Percentiles rank a stretch among this genome's conserved stretches.
Conservation (phyloP, 2,888 invertebrate species). For the Amiota communis region DNA sequence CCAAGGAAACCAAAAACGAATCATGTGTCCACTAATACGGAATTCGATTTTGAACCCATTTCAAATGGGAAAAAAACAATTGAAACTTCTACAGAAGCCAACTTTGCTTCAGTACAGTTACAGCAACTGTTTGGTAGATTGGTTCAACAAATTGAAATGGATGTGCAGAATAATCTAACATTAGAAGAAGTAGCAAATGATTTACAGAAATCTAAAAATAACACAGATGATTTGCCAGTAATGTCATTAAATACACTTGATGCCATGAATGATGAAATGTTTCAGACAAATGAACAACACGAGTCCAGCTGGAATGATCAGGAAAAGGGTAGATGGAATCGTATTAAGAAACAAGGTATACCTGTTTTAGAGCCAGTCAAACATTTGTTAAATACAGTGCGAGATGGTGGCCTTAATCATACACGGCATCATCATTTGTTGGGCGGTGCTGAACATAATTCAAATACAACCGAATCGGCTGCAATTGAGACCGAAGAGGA, state of each 20-base stretch:
- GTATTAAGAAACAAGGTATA: slow-evolving; percentile 62
- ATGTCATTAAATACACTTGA: slow-evolving; percentile 56
- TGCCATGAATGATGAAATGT: slow-evolving; percentile 46
- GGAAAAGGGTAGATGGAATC: slow-evolving; percentile 49
- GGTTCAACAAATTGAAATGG: slow-evolving; percentile 48
- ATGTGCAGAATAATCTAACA: slow-evolving; percentile 44
- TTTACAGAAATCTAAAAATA: slow-evolving; percentile 23
- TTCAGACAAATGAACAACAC: slow-evolving; percentile 54
- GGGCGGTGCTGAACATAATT: slow-evolving; percentile 48
- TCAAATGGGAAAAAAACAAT: background rate
- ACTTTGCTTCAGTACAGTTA: slow-evolving; percentile 36
- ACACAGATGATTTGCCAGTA: slow-evolving; percentile 56
- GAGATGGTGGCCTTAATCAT: slow-evolving; percentile 63
- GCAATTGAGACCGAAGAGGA: slow-evolving; percentile 70
- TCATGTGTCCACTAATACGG: slow-evolving; percentile 39
- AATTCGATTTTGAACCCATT: slow-evolving; percentile 61
- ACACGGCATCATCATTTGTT: slow-evolving; percentile 57
- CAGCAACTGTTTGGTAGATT: slow-evolving; percentile 56
- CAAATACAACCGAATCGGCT: slow-evolving; percentile 48
- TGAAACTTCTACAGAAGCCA: background rate
- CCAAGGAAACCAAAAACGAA: slow-evolving; percentile 38
- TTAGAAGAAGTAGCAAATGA: slow-evolving; percentile 8
- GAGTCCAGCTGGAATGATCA: slow-evolving; percentile 44
- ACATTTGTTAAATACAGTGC: slow-evolving; percentile 67
- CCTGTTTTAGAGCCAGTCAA: slow-evolving; percentile 68